Evolutionary conservation across 1,140 invertebrate species (phyloP).

Genomic region (Scaptodrosophila lebanonensis): DNA sequence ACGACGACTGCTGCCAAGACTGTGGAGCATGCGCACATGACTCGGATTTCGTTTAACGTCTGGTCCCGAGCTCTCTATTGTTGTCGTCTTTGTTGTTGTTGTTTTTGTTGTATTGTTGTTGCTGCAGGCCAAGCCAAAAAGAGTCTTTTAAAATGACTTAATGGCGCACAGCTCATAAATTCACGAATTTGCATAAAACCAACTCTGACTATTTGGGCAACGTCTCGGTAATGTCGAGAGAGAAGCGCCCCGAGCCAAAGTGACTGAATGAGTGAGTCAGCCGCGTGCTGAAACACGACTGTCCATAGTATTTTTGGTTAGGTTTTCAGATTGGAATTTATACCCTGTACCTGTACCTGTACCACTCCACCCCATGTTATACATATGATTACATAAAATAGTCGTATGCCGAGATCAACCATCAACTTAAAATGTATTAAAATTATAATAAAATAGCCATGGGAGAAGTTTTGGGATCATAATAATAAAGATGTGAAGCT

Average conservation of each 20-base stretch:
- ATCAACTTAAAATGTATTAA: no score
- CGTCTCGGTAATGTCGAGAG: constrained; percentile 23
- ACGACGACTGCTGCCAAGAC: constrained; percentile 17
- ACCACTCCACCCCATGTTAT: no score
- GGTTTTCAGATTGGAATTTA: no score
- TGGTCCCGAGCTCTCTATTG: constrained; percentile 34
- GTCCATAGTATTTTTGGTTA: neutral
- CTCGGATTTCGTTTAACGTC: constrained; percentile 32
- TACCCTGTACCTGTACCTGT: no score
- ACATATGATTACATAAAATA: no score
- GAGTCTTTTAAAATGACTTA: constrained; percentile 74
- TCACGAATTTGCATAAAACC: constrained; percentile 73
- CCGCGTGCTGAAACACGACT: constrained; percentile 35
- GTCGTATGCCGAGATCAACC: no score
- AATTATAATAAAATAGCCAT: no score
- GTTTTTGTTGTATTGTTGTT: constrained; percentile 23
- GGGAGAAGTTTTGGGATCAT: no score
- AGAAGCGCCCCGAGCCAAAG: constrained; percentile 54
- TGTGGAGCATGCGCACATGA: constrained; percentile 15
- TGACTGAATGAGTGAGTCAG: constrained; percentile 38
- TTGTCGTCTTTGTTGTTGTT: constrained; percentile 28
- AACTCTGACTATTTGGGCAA: constrained; percentile 42
- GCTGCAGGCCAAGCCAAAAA: constrained; percentile 43
- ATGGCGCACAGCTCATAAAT: constrained; percentile 75
- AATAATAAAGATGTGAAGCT: no score